Conservation (phyloP, 2,797 vertebrate species). For the Anabacerthia variegaticeps region DNA sequence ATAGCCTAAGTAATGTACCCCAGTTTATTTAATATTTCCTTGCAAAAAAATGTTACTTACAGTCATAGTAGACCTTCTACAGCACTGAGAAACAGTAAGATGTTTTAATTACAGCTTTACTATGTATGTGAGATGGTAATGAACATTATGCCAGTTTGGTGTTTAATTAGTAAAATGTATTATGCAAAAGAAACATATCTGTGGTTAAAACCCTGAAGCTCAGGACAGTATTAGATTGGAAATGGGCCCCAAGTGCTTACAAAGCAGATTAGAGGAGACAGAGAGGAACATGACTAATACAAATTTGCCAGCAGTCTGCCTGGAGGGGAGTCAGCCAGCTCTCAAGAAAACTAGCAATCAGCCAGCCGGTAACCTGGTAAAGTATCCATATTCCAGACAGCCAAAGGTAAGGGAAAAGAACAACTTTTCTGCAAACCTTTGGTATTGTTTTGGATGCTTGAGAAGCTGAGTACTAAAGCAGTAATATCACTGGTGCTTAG, state of each 20-base stretch:
- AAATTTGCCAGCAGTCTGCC: slow-evolving; percentile 66
- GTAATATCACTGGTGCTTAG: not conserved
- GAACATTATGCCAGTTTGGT: not conserved
- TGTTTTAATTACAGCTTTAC: not conserved
- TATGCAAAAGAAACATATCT: not conserved
- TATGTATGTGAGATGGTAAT: not conserved
- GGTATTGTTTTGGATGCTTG: slow-evolving; percentile 44
- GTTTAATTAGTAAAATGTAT: not conserved
- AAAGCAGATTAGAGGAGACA: not conserved
- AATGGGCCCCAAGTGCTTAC: not conserved
- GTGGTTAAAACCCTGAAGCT: not conserved
- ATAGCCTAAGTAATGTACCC: not conserved
- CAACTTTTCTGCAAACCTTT: slow-evolving; percentile 26
- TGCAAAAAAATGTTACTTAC: not conserved
- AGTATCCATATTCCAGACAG: slow-evolving; percentile 26
- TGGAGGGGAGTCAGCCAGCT: slow-evolving; percentile 43
- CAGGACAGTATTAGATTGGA: not conserved
- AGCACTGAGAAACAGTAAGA: not conserved
- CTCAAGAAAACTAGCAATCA: slow-evolving; percentile 50
- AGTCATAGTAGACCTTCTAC: not conserved
- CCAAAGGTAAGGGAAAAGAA: slow-evolving; percentile 58
- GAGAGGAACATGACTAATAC: slow-evolving; percentile 28
- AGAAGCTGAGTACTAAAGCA: not conserved
- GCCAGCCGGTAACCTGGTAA: slow-evolving; percentile 57
- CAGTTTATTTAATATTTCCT: not conserved